Evolutionary conservation across 2,888 invertebrate genomes (phyloP), one percentile per base, ranked within the genome.

Genomic region (Tromatobia lineatoria): DNA sequence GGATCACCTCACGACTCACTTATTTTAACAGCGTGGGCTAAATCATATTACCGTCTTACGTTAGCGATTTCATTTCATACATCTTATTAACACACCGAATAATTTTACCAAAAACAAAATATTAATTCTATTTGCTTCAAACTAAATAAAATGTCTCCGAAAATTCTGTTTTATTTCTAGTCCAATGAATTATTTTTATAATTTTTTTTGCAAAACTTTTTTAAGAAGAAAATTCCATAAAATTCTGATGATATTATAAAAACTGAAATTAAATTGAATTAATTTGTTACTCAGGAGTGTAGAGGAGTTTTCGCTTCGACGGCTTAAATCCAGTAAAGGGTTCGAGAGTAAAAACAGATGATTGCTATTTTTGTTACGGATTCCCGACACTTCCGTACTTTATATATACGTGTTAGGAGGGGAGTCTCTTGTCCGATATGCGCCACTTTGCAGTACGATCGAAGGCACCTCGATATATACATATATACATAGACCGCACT

Each of bases 381-480:
- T 66, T 29, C 15, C 34, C 23, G 23, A 45, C 29, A 66, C 50
- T 76, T 67, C 71, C 71, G 57, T 23, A 67, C 38, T 50, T 25
- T 23, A 75, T 61, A 75, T 61, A 70, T 61, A 38, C 15, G 3
- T 45, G 25, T 29, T n/a, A 20, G 29, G 34, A 52, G 18, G 50
- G 57, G 66, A 23, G 45, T 23, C 29, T 59, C 20, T 42, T 57
- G 23, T 74, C 23, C 29, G 42, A 59, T 25, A 54, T 18, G 52
- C 34, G 45, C 70, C 70, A 52, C 70, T 71, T 64, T 18, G 52
- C 20, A 64, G 52, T 38, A 29, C 38, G 59, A 78, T 71, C 78
- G 70, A 78, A 71, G 64, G 52, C 38, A n/a, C 29, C 71, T 42
- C 20, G 18, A 71, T 57, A 71, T 71, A 18, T 38, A 52, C 13